These are phyloP conservation scores for Coryphaenoides rupestris DNA, from an alignment of 2,113 vertebrate species.

Conservation along the genomic window DNA sequence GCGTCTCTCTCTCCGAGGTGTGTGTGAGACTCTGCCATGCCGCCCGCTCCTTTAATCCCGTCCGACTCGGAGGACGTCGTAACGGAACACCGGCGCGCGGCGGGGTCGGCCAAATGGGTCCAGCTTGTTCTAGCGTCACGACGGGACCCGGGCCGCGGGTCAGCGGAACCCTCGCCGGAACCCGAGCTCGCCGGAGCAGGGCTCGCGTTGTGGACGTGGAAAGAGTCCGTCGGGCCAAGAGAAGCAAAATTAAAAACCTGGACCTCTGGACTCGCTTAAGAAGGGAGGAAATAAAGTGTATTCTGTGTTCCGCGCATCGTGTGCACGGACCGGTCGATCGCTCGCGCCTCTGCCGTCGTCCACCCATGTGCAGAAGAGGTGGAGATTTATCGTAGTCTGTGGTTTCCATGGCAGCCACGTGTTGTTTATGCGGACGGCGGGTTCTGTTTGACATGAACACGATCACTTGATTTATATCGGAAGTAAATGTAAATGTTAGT, in stretches of 20 bases:
- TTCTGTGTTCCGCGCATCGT: no score
- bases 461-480: no score
- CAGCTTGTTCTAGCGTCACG: slow-evolving; percentile 13
- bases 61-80: slow-evolving; percentile 34
- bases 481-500: no score
- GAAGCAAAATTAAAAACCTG: not conserved
- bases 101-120: slow-evolving; percentile 32
- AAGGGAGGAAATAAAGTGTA: no score
- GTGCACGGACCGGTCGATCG: no score
- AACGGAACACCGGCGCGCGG: slow-evolving; percentile 44
- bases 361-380: no score
- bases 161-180: not conserved
- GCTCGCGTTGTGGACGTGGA: not conserved
- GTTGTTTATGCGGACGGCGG: no score
- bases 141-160: slow-evolving; percentile 28
- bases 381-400: no score
- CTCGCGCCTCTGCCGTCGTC: no score
- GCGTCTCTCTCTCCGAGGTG: slow-evolving; percentile 60
- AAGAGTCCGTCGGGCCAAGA: not conserved
- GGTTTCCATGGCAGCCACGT: no score
- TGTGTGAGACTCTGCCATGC: slow-evolving; percentile 63
- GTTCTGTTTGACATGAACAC: no score
- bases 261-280: no score
- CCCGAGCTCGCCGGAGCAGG: not conserved
- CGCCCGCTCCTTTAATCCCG: slow-evolving; percentile 66